Base-by-base conservation (phyloP, 1,140 invertebrate species). In the Orchestia grillus region DNA sequence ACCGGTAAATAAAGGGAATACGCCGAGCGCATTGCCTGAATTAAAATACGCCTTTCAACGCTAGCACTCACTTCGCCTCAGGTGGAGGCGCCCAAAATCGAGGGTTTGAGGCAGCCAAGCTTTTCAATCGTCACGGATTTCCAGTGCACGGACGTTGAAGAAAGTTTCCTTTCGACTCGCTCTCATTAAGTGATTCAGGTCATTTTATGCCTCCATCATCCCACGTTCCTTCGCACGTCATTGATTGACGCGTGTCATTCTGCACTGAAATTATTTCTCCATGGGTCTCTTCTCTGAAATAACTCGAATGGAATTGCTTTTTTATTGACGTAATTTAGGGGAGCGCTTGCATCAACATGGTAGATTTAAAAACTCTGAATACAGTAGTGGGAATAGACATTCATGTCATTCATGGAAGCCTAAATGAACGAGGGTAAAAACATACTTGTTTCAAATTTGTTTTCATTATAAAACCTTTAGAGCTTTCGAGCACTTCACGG, bases 1-100 rank as follows among this genome's bases (percentile, higher is more conserved):
- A 94, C 41, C 92, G 6, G 92, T 94, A 94, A 94, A 94, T 94
- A 94, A 47, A 40, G 92, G 62, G 36, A 77, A 77, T 77, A 77
- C 62, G 62, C 62, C 15, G 1, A 77, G 62, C 36, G 62, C 62
- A 28, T 77, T 28, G 41, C 88, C 88, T 90, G 88, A 90, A 90
- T 90, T 44, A 90, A 44, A 90, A 90, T 90, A 19, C 43, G 4
- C 88, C 43, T 90, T 90, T 90, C 62, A 77, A 3, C 62, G 62
- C 28, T 23, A 8, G 1, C 62, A 77, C 62, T 77, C 62, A 36
- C 11, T 77, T 77, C 36, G 28, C 28, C 62, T 77, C 11, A 77
- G 28, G 62, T 77, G 62, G 28, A 77, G 1, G 62, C 11, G 1
- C 11, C 3, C 11, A 77, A 15, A 77, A 23, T 15, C 11, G 11